Evolutionary conservation across 2,113 vertebrate genomes (phyloP).

Genomic region (Hippocampus zosterae): DNA sequence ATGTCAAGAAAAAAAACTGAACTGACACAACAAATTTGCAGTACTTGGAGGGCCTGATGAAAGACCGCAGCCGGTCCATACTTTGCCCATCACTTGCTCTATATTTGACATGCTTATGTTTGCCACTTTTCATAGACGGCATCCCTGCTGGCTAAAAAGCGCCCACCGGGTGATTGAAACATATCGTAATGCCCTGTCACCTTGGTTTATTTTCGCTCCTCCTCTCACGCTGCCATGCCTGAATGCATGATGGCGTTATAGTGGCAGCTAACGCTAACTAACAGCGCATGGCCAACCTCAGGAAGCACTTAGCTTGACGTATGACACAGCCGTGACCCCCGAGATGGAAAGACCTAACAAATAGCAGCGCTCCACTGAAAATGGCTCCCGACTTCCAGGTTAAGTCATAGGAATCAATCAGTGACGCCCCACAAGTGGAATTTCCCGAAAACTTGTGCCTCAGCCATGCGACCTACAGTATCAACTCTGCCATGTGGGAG

Average conservation of each 20-base stretch:
- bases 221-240: not conserved
- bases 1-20: too few species aligned
- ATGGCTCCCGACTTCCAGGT: not conserved
- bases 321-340: constrained; percentile 43
- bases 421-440: not conserved
- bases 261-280: constrained; percentile 1
- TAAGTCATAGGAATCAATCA: constrained; percentile 1
- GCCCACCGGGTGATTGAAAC: not conserved
- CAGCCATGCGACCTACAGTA: not conserved
- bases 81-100: not conserved
- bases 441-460: not conserved
- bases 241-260: constrained; percentile 1
- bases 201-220: constrained; percentile 4
- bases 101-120: not conserved
- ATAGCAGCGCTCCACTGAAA: not conserved
- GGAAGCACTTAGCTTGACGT: constrained; percentile 56
- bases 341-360: constrained; percentile 14
- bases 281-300: constrained; percentile 47
- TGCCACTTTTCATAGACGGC: not conserved
- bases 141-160: not conserved
- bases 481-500: not conserved
- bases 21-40: too few species aligned
- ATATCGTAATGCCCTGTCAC: not conserved
- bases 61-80: not conserved
- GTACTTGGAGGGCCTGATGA: too few species aligned